Evolutionary conservation across 2,113 vertebrate species (phyloP).

Genomic region (Colossoma macropomum): DNA sequence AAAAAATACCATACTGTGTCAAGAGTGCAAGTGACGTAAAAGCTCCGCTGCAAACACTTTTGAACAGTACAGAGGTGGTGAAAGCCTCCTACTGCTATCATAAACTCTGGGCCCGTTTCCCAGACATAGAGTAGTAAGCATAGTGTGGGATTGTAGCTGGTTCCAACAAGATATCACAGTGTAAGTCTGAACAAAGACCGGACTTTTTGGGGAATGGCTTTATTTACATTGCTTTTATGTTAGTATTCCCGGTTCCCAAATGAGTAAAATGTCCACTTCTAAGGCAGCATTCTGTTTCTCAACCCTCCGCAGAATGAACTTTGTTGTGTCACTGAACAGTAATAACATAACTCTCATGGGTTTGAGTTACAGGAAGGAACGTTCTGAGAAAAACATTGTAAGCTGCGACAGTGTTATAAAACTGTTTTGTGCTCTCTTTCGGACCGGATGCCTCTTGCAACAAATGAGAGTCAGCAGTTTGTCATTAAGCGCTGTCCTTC

Average conservation of each 20-base stretch:
- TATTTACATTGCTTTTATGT: not conserved
- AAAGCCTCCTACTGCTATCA: not conserved
- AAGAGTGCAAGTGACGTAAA: constrained; percentile 21
- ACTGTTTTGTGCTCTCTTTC: not conserved
- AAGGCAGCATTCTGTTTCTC: not conserved
- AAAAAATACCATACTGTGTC: not conserved
- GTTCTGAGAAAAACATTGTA: not conserved
- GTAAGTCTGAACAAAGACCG: constrained; percentile 5
- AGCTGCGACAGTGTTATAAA: not conserved
- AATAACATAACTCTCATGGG: not conserved
- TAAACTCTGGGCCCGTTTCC: constrained; percentile 13
- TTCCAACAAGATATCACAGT: constrained; percentile 1
- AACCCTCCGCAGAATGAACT: not conserved
- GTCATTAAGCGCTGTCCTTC: not conserved
- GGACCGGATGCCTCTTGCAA: not conserved
- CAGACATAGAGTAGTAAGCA: constrained; percentile 2
- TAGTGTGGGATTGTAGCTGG: not conserved
- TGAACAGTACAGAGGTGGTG: not conserved
- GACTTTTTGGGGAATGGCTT: not conserved
- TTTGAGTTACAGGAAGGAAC: not conserved
- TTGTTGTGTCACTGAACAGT: not conserved
- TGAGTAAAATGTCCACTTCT: too few species aligned
- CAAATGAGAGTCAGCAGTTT: not conserved
- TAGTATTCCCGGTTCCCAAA: too few species aligned
- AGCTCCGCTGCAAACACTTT: not conserved